Base-by-base conservation (phyloP, 2,113 vertebrate genomes). In the Ibidorhyncha struthersii region DNA sequence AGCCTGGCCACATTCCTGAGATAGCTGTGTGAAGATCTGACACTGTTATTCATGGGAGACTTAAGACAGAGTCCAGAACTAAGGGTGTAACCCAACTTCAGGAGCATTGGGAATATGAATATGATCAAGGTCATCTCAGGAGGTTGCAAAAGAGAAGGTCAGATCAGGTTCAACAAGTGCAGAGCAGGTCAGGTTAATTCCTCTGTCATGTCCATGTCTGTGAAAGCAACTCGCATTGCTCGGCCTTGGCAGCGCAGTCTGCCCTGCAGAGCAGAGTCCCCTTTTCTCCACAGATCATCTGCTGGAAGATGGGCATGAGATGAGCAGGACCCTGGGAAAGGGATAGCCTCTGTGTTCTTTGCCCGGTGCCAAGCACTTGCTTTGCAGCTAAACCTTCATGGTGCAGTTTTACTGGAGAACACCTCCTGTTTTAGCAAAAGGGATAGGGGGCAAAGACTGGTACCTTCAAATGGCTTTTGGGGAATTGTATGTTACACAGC, bases 1-100 rank as follows among this genome's bases (percentile, higher is more conserved):
- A 97, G 84, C 86, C 80, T 80, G 73, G 94, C 95, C 81, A 85
- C 97, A 97, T 98, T 97, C 97, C 97, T 97, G 81, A 96, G 96
- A 98, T 98, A 98, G 96, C 98, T 96, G 76, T 63, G 40, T 8
- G 81, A 83, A 81, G 84, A 89, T 77, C 82, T 98, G 97, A 96
- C 96, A 95, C 74, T 83, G 63, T 61, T 94, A 89, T 95, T 97
- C 93, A 90, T 7, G 38, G 49, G 65, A 98, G 96, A 97, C 96
- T 97, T 92, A 97, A 97, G 98, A 41, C 96, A 97, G 95, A 97
- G 95, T 91, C 96, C 96, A 96, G 67, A 94, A 65, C 52, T 40
- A n/a, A 49, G 92, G 78, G 47, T 93, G 88, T 81, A 96, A 86
- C 66, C 58, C 45, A 92, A 29, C 38, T 88, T 78, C 19, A 22